Evolutionary conservation across 2,888 invertebrate genomes (phyloP).

Genomic region (Aspidiotus destructor): DNA sequence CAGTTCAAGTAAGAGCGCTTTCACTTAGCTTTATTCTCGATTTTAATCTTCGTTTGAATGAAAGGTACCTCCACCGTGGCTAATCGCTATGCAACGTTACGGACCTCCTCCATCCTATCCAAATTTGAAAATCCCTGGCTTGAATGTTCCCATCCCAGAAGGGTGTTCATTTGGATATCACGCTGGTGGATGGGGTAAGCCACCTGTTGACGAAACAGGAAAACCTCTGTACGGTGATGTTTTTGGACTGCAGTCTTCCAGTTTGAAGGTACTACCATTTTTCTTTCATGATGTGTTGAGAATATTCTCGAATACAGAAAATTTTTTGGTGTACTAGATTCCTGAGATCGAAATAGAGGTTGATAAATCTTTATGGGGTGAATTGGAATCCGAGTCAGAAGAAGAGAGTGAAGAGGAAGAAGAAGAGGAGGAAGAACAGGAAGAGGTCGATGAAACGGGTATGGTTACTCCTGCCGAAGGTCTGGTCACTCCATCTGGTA

Average conservation of each 20-base stretch:
- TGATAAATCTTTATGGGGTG: conserved; percentile 93
- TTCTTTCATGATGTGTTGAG: too few relatives aligned
- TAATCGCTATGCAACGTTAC: conserved; percentile 95
- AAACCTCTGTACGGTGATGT: conserved; percentile 98
- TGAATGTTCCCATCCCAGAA: conserved; percentile 97
- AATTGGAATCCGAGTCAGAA: conserved; percentile 84
- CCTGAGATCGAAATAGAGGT: conserved; percentile 74
- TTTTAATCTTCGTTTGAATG: conserved; percentile 5
- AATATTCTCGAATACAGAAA: background rate
- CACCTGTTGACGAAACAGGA: conserved; percentile 96
- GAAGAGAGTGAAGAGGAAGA: conserved; percentile 53
- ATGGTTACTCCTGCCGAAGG: conserved; percentile 89
- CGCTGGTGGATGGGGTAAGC: conserved; percentile 99
- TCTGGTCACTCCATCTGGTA: conserved; percentile 87
- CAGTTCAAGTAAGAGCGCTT: background rate
- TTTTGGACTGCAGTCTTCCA: conserved; percentile 67
- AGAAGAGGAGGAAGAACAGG: conserved; percentile 53
- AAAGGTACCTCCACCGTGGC: conserved; percentile 75
- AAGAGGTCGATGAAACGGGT: conserved; percentile 66
- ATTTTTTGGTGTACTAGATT: conserved; percentile 42
- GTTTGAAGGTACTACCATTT: conserved; percentile 13
- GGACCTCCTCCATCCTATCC: conserved; percentile 99
- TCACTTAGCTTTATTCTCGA: background rate
- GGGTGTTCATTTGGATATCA: conserved; percentile 97
- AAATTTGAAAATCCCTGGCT: conserved; percentile 91